Evolutionary conservation across 2,113 vertebrate species (phyloP), one percentile per base, ranked within the genome.

Genomic region (Syrrhaptes paradoxus): DNA sequence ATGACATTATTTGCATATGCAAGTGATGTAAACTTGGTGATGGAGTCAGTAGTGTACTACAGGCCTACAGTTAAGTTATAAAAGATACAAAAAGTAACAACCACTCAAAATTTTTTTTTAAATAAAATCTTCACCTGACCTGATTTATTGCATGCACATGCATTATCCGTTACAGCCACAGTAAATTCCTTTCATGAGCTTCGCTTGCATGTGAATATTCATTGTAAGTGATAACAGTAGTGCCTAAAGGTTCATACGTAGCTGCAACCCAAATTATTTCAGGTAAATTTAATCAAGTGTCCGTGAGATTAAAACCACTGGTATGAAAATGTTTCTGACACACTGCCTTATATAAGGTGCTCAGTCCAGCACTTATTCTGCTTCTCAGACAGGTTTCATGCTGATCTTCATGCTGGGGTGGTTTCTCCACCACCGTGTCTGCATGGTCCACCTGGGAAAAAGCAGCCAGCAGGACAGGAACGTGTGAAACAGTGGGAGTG

Each of bases 401-500:
- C 13, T 58, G 29, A 72, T 17, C 19, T 80, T 76, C 36, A 21
- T 21, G 19, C 17, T 29, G 12, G 25, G 4, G 7, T 70, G 13
- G 4, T 70, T 51, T 67, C 32, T 59, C 21, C 14, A 10, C 43
- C 16, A 22, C 22, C 6, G 10, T 6, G 0, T 52, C 19, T 48
- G 4, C 17, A 14, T 17, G 28, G 8, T 34, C 31, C 18, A 21
- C 16, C 17, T 51, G 34, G 34, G 28, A 87, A 70, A 68, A 25
- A 48, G 24, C 28, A 61, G 6, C 10, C 3, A 20, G 13, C 9
- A 43, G 38, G 46, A 61, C 11, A 75, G 29, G 13, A 55, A 46
- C 9, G 2, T 38, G 5, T 26, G 9, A n/a, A 19, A n/a, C 2
- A 7, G 14, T 28, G 34, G 3, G 2, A 14, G 4, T 54, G 10